These are phyloP conservation scores for Ditylenchus weischeri DNA, from an alignment of 2,888 invertebrate genomes.

Conservation along the genomic window DNA sequence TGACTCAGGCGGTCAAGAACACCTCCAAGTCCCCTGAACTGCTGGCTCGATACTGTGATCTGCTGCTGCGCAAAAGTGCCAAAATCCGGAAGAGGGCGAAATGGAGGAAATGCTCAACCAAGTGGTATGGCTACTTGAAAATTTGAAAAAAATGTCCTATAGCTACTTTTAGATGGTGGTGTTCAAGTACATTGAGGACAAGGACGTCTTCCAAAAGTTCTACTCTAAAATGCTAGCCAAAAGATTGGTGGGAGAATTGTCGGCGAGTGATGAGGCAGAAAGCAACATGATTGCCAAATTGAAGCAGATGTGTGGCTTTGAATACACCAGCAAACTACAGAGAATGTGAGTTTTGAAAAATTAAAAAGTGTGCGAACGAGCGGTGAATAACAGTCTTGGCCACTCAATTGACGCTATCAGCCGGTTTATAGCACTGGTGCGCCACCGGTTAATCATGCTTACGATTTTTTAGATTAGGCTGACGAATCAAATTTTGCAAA, in stretches of 20 bases:
- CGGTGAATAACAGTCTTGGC: too few species aligned
- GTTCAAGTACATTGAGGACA: constrained; percentile 64
- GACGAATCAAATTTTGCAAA: too few species aligned
- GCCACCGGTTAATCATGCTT: too few species aligned
- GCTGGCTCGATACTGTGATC: constrained; percentile 94
- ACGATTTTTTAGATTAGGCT: too few species aligned
- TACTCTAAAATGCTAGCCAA: constrained; percentile 99
- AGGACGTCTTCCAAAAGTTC: constrained; percentile 99
- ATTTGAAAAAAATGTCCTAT: constrained; percentile 8
- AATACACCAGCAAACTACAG: constrained; percentile 96
- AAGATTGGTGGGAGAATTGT: constrained; percentile 92
- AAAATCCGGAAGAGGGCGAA: constrained; percentile 96
- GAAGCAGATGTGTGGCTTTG: constrained; percentile 96
- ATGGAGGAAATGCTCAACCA: constrained; percentile 95
- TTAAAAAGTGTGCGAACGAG: too few species aligned
- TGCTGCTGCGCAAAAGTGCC: constrained; percentile 88
- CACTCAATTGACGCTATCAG: too few species aligned
- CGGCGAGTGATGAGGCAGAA: constrained; percentile 97
- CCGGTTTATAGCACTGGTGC: too few species aligned
- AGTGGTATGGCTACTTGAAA: constrained; percentile 74
- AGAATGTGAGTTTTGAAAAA: constrained; percentile 69
- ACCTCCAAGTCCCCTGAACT: constrained; percentile 86
- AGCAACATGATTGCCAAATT: constrained; percentile 99
- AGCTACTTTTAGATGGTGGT: constrained; percentile 63
- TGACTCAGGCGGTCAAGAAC: constrained; percentile 79